Evolutionary conservation across 1,140 invertebrate genomes (phyloP).

Genomic region (Drosophila ironensis): DNA sequence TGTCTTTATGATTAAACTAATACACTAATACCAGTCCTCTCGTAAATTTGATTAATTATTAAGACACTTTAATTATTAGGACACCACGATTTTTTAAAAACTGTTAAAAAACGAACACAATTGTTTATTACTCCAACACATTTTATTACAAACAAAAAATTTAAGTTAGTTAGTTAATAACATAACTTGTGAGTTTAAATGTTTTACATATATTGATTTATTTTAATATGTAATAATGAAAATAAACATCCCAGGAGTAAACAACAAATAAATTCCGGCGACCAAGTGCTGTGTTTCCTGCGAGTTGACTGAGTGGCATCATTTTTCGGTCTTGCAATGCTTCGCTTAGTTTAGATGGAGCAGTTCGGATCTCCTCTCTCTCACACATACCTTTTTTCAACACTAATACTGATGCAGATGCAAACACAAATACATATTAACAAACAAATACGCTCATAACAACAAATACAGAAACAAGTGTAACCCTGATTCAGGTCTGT

Average conservation of each 20-base stretch:
- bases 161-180: too few relatives aligned
- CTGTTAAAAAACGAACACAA: too few relatives aligned
- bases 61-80: too few relatives aligned
- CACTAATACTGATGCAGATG: slow-evolving; percentile 34
- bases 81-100: too few relatives aligned
- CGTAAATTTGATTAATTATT: background rate
- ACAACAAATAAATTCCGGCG: too few relatives aligned
- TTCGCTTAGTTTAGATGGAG: slow-evolving; percentile 59
- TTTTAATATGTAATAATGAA: too few relatives aligned
- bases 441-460: slow-evolving; percentile 14
- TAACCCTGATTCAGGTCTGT: slow-evolving; percentile 18
- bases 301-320: slow-evolving; percentile 55
- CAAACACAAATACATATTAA: slow-evolving; percentile 33
- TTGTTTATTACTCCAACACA: too few relatives aligned
- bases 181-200: too few relatives aligned
- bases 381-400: slow-evolving; percentile 26
- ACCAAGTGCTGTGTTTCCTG: too few relatives aligned
- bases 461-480: slow-evolving; percentile 37
- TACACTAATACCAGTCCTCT: background rate
- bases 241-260: too few relatives aligned
- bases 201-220: too few relatives aligned
- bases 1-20: background rate
- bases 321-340: slow-evolving; percentile 58
- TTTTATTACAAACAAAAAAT: too few relatives aligned
- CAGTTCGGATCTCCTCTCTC: slow-evolving; percentile 42